Evolutionary conservation across 30 jellyfish, hydroid and myxozoan species (phyloP).

Genomic region (Aurelia sp.): DNA sequence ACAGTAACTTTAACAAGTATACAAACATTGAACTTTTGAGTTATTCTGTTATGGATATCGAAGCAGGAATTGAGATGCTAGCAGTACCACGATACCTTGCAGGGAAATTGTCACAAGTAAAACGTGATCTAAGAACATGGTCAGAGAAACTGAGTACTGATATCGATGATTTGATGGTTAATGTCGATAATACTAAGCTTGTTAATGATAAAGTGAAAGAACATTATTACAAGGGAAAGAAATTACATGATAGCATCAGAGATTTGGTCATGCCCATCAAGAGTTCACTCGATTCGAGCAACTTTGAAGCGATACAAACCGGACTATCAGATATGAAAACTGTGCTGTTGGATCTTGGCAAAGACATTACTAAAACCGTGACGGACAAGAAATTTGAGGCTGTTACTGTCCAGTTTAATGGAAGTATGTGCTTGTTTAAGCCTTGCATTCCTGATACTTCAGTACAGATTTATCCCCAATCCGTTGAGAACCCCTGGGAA

Average conservation of each 20-base stretch:
- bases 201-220: constrained; percentile 22
- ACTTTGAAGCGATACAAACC: constrained; percentile 26
- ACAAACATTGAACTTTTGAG: constrained; percentile 45
- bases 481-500: constrained; percentile 63
- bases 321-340: constrained; percentile 29
- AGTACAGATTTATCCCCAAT: constrained; percentile 59
- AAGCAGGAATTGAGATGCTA: constrained; percentile 32
- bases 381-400: constrained; percentile 43
- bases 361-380: constrained; percentile 6
- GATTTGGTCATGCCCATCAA: background rate
- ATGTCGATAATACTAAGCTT: constrained; percentile 52
- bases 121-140: constrained; percentile 48
- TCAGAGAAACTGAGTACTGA: constrained; percentile 49
- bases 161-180: constrained; percentile 15
- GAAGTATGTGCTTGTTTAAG: constrained; percentile 77
- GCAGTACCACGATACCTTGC: constrained; percentile 18
- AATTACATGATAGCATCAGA: background rate
- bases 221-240: constrained; percentile 65
- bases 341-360: constrained; percentile 52
- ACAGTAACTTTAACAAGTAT: constrained; percentile 57
- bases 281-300: constrained; percentile 12
- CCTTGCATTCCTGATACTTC: constrained; percentile 74
- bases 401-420: constrained; percentile 67
- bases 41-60: constrained; percentile 73
- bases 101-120: background rate